A percentile compares a stretch with the other conserved stretches of the same genome.
phyloP scores from a whole-genome alignment of 2,888 invertebrate genomes.

The Rugalucina vietnamica region DNA sequence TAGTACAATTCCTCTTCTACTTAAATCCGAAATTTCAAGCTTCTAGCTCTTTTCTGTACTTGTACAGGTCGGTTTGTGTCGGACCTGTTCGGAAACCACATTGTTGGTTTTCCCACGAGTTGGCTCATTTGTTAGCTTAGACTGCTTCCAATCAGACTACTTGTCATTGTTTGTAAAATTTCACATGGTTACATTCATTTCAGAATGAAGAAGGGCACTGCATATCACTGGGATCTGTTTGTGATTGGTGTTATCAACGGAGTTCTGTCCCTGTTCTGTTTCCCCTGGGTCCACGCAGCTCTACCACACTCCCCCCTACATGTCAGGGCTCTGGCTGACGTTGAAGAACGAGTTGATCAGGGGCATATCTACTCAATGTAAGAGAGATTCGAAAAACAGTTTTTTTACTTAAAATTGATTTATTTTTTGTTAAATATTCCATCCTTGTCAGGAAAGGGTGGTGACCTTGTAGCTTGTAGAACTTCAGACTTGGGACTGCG shows the following conservation, averaged over 20 bases:
- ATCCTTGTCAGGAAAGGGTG: no score
- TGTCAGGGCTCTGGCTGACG: slow-evolving; percentile 87
- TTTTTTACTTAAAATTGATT: no score
- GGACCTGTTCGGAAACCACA: no score
- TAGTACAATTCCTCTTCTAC: no score
- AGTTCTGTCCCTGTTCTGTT: slow-evolving; percentile 85
- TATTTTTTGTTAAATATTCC: no score
- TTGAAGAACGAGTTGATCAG: slow-evolving; percentile 87
- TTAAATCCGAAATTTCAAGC: no score
- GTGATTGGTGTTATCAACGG: slow-evolving; percentile 86
- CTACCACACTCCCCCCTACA: slow-evolving; percentile 87
- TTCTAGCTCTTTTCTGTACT: no score
- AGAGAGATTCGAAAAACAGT: no score
- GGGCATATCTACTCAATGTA: slow-evolving; percentile 87
- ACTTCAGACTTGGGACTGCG: no score
- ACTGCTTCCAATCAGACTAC: no score
- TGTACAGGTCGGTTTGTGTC: no score
- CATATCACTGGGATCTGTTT: slow-evolving; percentile 87
- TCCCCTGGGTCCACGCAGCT: slow-evolving; percentile 87
- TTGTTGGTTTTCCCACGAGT: background rate
- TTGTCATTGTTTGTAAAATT: background rate
- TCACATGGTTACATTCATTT: slow-evolving; percentile 5
- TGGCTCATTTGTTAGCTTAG: background rate
- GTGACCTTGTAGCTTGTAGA: no score
- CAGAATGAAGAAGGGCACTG: slow-evolving; percentile 87